phyloP scores from a whole-genome alignment of 2,797 vertebrate species.

The Onychomys torridus region DNA sequence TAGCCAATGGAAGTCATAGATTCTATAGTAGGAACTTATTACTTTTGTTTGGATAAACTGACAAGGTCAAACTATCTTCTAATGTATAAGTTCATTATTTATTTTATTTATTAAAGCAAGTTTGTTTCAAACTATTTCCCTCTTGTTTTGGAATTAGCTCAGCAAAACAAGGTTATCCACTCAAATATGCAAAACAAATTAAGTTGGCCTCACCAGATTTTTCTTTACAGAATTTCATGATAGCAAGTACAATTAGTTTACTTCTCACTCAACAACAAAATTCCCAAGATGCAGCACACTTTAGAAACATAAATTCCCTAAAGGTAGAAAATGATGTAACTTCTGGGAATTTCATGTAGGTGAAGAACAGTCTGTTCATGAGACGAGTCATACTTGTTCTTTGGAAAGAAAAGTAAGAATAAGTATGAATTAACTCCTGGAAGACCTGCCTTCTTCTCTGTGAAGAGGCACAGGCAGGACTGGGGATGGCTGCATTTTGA shows the following conservation, averaged over 20 bases:
- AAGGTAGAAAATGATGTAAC: not conserved
- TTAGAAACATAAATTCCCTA: not conserved
- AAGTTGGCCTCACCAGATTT: not conserved
- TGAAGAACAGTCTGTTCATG: not conserved
- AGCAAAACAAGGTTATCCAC: not conserved
- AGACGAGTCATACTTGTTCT: not conserved
- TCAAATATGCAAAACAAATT: not conserved
- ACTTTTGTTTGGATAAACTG: not conserved
- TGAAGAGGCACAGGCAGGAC: not conserved
- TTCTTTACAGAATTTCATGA: not conserved
- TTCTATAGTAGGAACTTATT: not conserved
- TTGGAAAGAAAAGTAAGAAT: conserved; percentile 4
- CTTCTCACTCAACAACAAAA: not conserved
- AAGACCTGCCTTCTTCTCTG: not conserved
- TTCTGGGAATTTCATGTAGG: not conserved
- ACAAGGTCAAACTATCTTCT: not conserved
- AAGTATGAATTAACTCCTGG: not conserved
- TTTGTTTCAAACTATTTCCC: not conserved
- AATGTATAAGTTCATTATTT: not conserved
- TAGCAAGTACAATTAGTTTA: not conserved
- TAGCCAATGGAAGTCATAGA: not conserved
- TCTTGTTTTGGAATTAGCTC: not conserved
- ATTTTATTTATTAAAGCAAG: not conserved
- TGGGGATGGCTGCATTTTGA: not conserved
- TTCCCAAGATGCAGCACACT: not conserved